Conservation (phyloP, 2,888 invertebrate genomes). For the Pantelozetes paolii region DNA sequence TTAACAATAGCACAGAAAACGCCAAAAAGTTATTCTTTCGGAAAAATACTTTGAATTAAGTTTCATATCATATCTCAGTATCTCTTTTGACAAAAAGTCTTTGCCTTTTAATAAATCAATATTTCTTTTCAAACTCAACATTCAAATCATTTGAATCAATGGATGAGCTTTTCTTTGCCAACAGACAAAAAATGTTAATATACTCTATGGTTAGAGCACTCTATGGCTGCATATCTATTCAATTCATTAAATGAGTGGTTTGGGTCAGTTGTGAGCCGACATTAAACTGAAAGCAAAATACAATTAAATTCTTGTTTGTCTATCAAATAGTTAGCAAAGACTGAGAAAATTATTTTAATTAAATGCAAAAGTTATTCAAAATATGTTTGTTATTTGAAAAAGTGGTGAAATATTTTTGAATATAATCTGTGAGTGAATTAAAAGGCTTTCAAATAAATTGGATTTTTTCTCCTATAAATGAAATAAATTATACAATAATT, state of each 20-base stretch:
- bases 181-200: background rate
- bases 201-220: background rate
- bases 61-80: conserved; percentile 2
- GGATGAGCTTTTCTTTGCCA: background rate
- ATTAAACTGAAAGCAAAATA: too few relatives aligned
- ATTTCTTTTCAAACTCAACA: background rate
- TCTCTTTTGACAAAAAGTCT: background rate
- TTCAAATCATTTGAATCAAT: conserved; percentile 1
- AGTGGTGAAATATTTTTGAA: too few relatives aligned
- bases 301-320: too few relatives aligned
- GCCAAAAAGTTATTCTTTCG: conserved; percentile 29
- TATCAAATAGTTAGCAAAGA: too few relatives aligned
- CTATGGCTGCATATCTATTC: too few relatives aligned
- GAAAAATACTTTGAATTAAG: conserved; percentile 32
- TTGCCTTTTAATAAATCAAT: conserved; percentile 34
- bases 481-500: background rate
- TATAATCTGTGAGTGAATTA: too few relatives aligned
- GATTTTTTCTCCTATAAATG: background rate
- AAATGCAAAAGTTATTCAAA: too few relatives aligned
- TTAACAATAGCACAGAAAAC: conserved; percentile 10
- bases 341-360: too few relatives aligned
- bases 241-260: too few relatives aligned
- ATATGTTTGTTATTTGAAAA: too few relatives aligned
- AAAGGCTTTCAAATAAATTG: background rate
- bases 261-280: too few relatives aligned